phyloP scores from a whole-genome alignment of 2,797 vertebrate genomes.

The Channa striata region DNA sequence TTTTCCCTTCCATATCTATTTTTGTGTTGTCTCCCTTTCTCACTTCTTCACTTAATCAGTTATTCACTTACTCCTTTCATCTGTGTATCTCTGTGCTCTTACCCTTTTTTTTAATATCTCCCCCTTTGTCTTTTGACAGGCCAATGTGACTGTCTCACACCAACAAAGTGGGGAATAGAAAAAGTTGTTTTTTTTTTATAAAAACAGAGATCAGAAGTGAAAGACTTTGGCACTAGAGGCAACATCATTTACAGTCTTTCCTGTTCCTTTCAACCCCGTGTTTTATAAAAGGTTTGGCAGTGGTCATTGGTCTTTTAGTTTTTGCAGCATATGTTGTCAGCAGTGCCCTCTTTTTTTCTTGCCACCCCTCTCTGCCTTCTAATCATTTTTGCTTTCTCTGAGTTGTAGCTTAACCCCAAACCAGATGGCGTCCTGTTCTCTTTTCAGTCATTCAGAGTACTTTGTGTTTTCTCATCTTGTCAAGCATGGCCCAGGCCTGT shows the following conservation, averaged over 20 bases:
- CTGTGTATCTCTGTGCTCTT: slow-evolving; percentile 46
- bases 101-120: slow-evolving; percentile 30
- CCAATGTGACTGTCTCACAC: slow-evolving; percentile 40
- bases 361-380: slow-evolving; percentile 55
- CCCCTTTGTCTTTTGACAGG: slow-evolving; percentile 54
- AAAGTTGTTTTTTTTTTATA: slow-evolving; percentile 17
- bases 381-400: slow-evolving; percentile 59
- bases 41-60: slow-evolving; percentile 75
- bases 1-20: slow-evolving; percentile 75
- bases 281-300: slow-evolving; percentile 50
- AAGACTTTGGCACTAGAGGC: slow-evolving; percentile 40
- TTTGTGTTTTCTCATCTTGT: slow-evolving; percentile 88
- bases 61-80: slow-evolving; percentile 72
- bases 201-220: slow-evolving; percentile 40
- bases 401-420: slow-evolving; percentile 65
- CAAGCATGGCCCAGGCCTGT: slow-evolving; percentile 85
- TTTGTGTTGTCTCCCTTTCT: slow-evolving; percentile 75
- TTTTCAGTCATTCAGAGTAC: slow-evolving; percentile 85
- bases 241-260: slow-evolving; percentile 20
- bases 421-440: slow-evolving; percentile 88
- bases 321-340: slow-evolving; percentile 49
- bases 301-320: slow-evolving; percentile 56
- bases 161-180: slow-evolving; percentile 33
- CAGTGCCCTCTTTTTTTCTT: slow-evolving; percentile 39
- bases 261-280: slow-evolving; percentile 27